Evolutionary conservation across 2,797 vertebrate genomes (phyloP).

Genomic region (Pipistrellus kuhlii): DNA sequence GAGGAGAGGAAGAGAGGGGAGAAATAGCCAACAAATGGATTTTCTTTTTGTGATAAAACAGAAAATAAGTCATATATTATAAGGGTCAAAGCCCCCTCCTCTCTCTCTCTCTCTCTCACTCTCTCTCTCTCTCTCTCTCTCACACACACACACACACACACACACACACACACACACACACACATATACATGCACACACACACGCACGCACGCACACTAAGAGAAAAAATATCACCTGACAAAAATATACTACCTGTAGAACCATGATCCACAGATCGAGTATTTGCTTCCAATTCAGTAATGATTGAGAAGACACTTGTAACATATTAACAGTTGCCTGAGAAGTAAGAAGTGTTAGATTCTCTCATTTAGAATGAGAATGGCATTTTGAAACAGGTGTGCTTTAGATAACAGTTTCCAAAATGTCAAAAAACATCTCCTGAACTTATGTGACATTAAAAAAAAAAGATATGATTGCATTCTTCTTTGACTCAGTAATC

Average conservation of each 20-base stretch:
- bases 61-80: slow-evolving; percentile 2
- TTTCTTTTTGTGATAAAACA: slow-evolving; percentile 7
- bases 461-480: not conserved
- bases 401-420: slow-evolving; percentile 6
- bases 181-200: too few species aligned
- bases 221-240: not conserved
- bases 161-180: not conserved
- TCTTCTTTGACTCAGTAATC: not conserved
- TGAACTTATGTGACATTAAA: slow-evolving; percentile 41
- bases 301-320: not conserved
- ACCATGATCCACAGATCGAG: not conserved
- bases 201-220: not conserved
- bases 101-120: not conserved
- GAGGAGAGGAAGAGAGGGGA: not conserved
- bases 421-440: not conserved
- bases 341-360: slow-evolving; percentile 12
- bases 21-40: not conserved
- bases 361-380: slow-evolving; percentile 14
- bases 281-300: slow-evolving; percentile 38
- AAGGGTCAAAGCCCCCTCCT: not conserved
- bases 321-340: slow-evolving; percentile 13
- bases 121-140: not conserved
- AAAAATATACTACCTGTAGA: not conserved
- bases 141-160: not conserved
- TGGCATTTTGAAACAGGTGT: slow-evolving; percentile 24